phyloP scores from a whole-genome alignment of 2,797 vertebrate genomes.

The Merluccius polli region DNA sequence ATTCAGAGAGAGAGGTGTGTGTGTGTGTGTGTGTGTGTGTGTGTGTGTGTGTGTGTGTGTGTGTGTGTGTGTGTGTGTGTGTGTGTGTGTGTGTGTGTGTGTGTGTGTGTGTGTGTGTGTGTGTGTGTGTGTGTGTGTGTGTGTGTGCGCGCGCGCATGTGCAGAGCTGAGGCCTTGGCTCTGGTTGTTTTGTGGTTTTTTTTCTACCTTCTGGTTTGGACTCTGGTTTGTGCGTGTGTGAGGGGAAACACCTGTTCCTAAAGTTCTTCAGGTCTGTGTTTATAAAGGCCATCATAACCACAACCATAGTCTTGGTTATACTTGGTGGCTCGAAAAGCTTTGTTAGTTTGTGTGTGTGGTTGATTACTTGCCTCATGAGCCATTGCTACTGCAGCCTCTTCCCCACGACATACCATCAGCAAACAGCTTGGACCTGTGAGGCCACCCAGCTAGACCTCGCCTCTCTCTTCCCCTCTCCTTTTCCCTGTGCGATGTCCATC shows the following conservation, averaged over 20 bases:
- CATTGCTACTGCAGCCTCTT: conserved; percentile 31
- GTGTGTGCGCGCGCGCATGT: too few species aligned
- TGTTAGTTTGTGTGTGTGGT: conserved; percentile 6
- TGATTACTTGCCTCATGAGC: conserved; percentile 30
- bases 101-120: too few species aligned
- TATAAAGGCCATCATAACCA: conserved; percentile 53
- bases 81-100: conserved; percentile 4
- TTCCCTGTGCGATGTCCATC: conserved; percentile 46
- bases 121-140: too few species aligned
- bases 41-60: not conserved
- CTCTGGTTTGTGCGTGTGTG: not conserved
- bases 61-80: too few species aligned
- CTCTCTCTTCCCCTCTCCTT: conserved; percentile 20
- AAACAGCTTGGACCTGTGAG: conserved; percentile 53
- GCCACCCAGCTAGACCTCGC: conserved; percentile 53
- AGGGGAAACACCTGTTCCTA: conserved; percentile 49
- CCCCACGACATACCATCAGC: conserved; percentile 26
- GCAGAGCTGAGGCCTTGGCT: conserved; percentile 5
- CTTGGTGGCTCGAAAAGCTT: conserved; percentile 42
- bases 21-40: not conserved
- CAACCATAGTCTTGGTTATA: conserved; percentile 43
- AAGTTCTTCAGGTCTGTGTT: conserved; percentile 51
- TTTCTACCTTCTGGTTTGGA: conserved; percentile 8
- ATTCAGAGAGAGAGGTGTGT: not conserved
- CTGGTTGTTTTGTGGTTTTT: conserved; percentile 10